Percentiles rank a stretch among this genome's conserved stretches.
Evolutionary conservation across 2,113 vertebrate species (phyloP).

Genomic region (Corapipo altera): DNA sequence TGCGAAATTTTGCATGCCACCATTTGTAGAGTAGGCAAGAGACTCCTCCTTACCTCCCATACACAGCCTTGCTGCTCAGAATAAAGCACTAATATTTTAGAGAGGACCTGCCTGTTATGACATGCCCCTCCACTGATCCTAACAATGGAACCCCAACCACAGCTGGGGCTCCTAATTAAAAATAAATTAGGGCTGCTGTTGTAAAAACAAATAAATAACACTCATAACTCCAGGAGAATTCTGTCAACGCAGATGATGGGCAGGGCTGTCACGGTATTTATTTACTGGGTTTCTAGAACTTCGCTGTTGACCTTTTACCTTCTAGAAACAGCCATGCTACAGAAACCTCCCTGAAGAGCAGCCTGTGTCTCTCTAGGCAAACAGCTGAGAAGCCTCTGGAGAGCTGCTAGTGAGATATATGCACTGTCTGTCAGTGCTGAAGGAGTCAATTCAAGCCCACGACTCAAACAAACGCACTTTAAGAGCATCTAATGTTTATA

Average conservation of each 20-base stretch:
- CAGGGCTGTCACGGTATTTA: not conserved
- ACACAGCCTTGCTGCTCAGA: not conserved
- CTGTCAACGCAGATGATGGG: constrained; percentile 13
- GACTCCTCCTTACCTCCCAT: not conserved
- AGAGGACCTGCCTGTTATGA: not conserved
- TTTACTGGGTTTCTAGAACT: not conserved
- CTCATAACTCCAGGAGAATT: not conserved
- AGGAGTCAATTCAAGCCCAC: constrained; percentile 30
- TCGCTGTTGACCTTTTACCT: constrained; percentile 7
- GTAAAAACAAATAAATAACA: constrained; percentile 41
- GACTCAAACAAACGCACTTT: constrained; percentile 52
- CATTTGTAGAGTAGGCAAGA: not conserved
- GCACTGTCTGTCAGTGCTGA: constrained; percentile 34
- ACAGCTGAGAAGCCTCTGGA: constrained; percentile 34
- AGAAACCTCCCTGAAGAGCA: constrained; percentile 31
- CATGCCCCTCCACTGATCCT: not conserved
- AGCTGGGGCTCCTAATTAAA: constrained; percentile 7
- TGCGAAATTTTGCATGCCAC: constrained; percentile 16
- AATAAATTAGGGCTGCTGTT: constrained; percentile 10
- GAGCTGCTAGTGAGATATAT: constrained; percentile 35
- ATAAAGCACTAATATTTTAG: constrained; percentile 8
- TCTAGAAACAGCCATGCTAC: constrained; percentile 17
- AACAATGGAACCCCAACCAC: constrained; percentile 22
- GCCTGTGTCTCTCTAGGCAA: not conserved
- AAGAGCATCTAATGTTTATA: constrained; percentile 57